Percentiles rank a stretch among this genome's conserved stretches.
phyloP scores from a whole-genome alignment of 2,797 vertebrate species.

The Acrocephalus scirpaceus region DNA sequence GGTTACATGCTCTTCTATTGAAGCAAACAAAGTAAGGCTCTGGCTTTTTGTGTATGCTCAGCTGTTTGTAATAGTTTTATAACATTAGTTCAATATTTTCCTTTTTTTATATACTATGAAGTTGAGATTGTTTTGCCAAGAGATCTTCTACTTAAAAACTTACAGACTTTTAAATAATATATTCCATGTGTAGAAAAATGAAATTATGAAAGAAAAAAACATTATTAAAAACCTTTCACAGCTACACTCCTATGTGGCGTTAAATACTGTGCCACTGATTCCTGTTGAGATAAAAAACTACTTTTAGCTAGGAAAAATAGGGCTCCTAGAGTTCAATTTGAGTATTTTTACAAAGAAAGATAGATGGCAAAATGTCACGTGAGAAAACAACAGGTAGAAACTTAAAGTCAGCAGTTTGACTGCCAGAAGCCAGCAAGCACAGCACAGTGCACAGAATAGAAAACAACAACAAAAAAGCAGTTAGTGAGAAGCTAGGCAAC shows the following conservation, averaged over 20 bases:
- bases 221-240: not conserved
- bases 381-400: not conserved
- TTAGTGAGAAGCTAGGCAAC: not conserved
- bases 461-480: not conserved
- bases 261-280: not conserved
- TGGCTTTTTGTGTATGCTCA: not conserved
- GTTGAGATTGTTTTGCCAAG: not conserved
- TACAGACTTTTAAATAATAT: accelerated
- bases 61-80: not conserved
- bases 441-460: not conserved
- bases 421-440: not conserved
- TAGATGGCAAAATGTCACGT: not conserved
- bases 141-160: not conserved
- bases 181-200: not conserved
- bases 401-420: not conserved
- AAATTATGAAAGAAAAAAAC: not conserved
- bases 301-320: not conserved
- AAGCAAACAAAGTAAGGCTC: not conserved
- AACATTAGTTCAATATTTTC: not conserved
- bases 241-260: not conserved
- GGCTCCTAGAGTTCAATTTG: not conserved
- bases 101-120: not conserved
- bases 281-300: not conserved
- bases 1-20: not conserved
- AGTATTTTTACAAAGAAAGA: not conserved